Evolutionary conservation across 2,888 invertebrate species (phyloP), one percentile per base, ranked within the genome.

Genomic region (Agrochola litura): DNA sequence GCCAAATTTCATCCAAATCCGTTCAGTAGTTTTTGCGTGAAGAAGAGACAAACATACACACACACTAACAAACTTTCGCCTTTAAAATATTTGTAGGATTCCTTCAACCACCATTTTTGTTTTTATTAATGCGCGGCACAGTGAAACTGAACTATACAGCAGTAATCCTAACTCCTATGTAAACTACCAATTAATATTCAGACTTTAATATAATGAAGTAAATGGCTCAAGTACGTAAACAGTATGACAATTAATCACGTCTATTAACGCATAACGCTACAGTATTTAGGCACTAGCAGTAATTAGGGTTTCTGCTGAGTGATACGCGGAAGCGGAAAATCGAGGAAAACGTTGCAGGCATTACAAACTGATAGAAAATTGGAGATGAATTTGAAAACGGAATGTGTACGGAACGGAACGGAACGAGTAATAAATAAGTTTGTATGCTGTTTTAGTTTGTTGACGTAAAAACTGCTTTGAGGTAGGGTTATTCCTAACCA

Each of bases 241-340:
- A 66, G 58, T 70, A 75, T 69, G 78, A 84, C 76, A 78, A 88
- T 88, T 81, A 88, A 87, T 87, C 79, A 86, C 76, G 43, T 43
- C 73, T 81, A 80, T 86, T 84, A 84, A 68, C 75, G 74, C 73
- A 80, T 77, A 78, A 81, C 83, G 73, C 70, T 67, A 52, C 52
- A 80, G 74, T 81, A 74, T 74, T 86, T 82, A 77, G 58, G 77
- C 68, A 71, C 64, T 85, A 69, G 58, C 67, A n/a, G 58, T 43
- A 73, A 49, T 72, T 19, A 76, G 64, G 58, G 22, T n/a, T 2
- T 8, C 3, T n/a, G 5, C 43, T 25, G n/a, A 9, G 41, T 81
- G 22, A 71, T 19, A 67, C 56, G 52, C 67, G 60, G 25, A 61
- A 56, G 85, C 81, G 71, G 54, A 0, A 56, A 58, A 22, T 5